A percentile compares a stretch with the other conserved stretches of the same genome.
phyloP scores from a whole-genome alignment of 1,140 invertebrate genomes.

The Araneus ventricosus region DNA sequence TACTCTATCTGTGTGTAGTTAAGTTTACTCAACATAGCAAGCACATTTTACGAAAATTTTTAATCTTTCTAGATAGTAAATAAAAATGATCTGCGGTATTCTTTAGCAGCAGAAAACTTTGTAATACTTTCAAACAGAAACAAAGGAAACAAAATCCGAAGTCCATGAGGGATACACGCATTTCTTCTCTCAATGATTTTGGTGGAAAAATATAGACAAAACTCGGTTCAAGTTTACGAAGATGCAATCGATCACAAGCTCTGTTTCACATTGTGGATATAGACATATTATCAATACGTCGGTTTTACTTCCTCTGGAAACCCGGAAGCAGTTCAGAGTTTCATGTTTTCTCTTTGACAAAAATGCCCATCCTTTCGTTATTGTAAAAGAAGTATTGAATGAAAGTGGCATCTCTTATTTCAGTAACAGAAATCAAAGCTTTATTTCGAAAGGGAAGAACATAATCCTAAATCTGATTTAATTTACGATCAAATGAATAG shows the following conservation, averaged over 20 bases:
- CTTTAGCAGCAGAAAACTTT: not conserved
- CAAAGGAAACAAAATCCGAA: not conserved
- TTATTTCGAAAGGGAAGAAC: not conserved
- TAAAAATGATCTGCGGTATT: not conserved
- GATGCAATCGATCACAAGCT: not conserved
- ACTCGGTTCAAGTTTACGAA: not conserved
- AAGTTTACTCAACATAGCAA: no score
- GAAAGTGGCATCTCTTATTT: not conserved
- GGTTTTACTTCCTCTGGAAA: not conserved
- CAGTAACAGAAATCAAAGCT: slow-evolving; percentile 2
- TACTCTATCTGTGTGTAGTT: no score
- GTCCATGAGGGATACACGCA: not conserved
- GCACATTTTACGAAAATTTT: no score
- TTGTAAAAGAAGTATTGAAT: not conserved
- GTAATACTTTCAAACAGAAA: not conserved
- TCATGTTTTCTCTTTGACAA: not conserved
- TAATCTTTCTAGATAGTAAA: not conserved
- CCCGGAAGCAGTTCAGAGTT: not conserved
- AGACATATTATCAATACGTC: not conserved
- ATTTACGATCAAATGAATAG: no score
- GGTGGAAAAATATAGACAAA: not conserved
- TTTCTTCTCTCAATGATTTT: not conserved
- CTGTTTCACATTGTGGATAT: not conserved
- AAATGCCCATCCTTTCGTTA: not conserved
- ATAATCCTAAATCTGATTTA: not conserved